phyloP scores from a whole-genome alignment of 2,113 vertebrate genomes.

The Nothobranchius kuhntae region DNA sequence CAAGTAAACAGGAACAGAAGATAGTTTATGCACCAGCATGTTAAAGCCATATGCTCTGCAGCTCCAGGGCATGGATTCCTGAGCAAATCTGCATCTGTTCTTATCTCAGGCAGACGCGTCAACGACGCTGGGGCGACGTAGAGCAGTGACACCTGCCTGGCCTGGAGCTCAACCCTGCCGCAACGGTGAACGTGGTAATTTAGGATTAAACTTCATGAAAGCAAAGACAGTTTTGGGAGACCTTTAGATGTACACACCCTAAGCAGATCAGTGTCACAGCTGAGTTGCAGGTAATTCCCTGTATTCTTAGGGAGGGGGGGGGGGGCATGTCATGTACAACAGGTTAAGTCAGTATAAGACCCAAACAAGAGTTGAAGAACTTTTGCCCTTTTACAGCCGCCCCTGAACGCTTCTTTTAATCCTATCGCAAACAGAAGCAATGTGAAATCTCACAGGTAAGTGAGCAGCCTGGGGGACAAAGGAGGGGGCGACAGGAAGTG shows the following conservation, averaged over 20 bases:
- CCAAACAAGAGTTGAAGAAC: neutral
- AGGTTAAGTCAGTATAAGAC: neutral
- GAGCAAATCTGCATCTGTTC: slow-evolving; percentile 15
- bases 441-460: slow-evolving; percentile 19
- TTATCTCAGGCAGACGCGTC: neutral
- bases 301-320: too few relatives aligned
- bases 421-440: slow-evolving; percentile 34
- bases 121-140: slow-evolving; percentile 17
- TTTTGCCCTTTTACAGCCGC: neutral
- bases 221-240: neutral
- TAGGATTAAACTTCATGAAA: slow-evolving; percentile 6
- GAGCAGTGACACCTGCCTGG: slow-evolving; percentile 42
- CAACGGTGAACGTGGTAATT: slow-evolving; percentile 14
- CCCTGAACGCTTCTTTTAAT: slow-evolving; percentile 4
- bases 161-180: slow-evolving; percentile 16
- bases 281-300: neutral
- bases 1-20: slow-evolving; percentile 25
- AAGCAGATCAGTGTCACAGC: slow-evolving; percentile 14
- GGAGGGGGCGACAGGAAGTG: slow-evolving; percentile 24
- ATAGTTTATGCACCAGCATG: slow-evolving; percentile 32
- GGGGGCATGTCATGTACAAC: neutral
- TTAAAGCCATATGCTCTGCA: slow-evolving; percentile 1
- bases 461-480: neutral
- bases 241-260: slow-evolving; percentile 8
- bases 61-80: slow-evolving; percentile 31